Conservation (phyloP, 1,140 invertebrate genomes). For the Ceratosolen solmsi region DNA sequence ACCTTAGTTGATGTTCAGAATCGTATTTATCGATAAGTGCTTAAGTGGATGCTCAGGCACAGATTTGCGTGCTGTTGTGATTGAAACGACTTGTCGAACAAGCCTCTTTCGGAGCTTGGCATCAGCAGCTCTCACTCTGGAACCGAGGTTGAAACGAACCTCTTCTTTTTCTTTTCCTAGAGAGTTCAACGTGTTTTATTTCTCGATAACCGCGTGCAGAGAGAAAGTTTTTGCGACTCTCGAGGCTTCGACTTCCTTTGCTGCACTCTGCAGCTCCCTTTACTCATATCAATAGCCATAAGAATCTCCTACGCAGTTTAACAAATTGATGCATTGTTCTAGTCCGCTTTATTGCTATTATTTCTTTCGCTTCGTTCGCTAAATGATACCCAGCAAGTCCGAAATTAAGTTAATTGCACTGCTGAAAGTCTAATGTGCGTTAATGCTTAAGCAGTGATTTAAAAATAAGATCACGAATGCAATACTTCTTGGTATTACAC, state of each 20-base stretch:
- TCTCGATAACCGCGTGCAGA: not conserved
- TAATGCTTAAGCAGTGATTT: not conserved
- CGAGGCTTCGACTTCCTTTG: not conserved
- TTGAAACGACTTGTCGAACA: slow-evolving; percentile 49
- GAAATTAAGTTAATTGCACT: not conserved
- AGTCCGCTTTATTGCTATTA: slow-evolving; percentile 18
- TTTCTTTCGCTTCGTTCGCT: not conserved
- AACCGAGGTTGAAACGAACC: not conserved
- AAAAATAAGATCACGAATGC: not conserved
- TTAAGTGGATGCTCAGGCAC: not conserved
- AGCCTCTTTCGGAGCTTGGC: slow-evolving; percentile 17
- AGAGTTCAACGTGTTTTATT: slow-evolving; percentile 13
- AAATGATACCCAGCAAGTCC: not conserved
- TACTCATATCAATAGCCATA: not conserved
- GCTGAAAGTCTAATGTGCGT: not conserved
- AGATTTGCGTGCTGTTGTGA: slow-evolving; percentile 47
- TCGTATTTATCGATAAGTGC: not conserved
- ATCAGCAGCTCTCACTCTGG: not conserved
- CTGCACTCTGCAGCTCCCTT: not conserved
- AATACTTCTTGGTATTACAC: not conserved
- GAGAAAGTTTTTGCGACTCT: slow-evolving; percentile 7
- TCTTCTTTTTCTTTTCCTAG: not conserved
- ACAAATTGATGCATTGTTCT: slow-evolving; percentile 49
- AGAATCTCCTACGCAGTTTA: slow-evolving; percentile 40
- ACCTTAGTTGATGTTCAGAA: slow-evolving; percentile 19